These are phyloP conservation scores for Podocnemis expansa DNA, from an alignment of 2,113 vertebrate genomes.

Conservation along the genomic window DNA sequence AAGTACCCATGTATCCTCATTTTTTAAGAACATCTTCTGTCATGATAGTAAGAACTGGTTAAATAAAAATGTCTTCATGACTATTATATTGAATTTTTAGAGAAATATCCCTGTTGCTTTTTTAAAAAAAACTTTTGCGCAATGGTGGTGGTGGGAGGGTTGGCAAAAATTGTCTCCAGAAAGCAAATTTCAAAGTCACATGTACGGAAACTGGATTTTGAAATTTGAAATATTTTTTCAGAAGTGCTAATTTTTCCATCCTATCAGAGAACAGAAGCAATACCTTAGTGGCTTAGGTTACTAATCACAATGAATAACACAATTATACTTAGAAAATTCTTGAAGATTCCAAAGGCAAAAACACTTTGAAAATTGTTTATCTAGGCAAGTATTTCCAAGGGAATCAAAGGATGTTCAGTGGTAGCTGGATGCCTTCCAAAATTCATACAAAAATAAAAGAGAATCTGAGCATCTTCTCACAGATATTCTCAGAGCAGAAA, in stretches of 20 bases:
- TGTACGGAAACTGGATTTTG: not conserved
- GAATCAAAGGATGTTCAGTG: not conserved
- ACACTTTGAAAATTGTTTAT: not conserved
- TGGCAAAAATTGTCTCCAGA: not conserved
- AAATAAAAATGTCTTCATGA: not conserved
- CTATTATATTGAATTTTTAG: not conserved
- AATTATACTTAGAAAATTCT: fast-evolving
- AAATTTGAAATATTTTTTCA: not conserved
- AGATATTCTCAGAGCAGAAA: not conserved
- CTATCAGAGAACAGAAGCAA: not conserved
- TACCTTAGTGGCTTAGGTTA: fast-evolving
- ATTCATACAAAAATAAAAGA: not conserved
- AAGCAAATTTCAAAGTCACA: not conserved
- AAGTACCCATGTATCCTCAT: not conserved
- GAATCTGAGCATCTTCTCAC: fast-evolving
- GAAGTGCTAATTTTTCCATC: not conserved
- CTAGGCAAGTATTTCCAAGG: not conserved
- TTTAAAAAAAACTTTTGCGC: not conserved
- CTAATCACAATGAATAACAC: not conserved
- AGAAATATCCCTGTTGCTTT: not conserved
- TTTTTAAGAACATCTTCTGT: not conserved
- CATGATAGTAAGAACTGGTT: not conserved
- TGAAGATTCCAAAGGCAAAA: not conserved
- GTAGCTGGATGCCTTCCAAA: not conserved
- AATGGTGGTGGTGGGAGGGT: not conserved